Evolutionary conservation across 1,140 invertebrate species (phyloP).

Genomic region (Drosophila kurseongensis): DNA sequence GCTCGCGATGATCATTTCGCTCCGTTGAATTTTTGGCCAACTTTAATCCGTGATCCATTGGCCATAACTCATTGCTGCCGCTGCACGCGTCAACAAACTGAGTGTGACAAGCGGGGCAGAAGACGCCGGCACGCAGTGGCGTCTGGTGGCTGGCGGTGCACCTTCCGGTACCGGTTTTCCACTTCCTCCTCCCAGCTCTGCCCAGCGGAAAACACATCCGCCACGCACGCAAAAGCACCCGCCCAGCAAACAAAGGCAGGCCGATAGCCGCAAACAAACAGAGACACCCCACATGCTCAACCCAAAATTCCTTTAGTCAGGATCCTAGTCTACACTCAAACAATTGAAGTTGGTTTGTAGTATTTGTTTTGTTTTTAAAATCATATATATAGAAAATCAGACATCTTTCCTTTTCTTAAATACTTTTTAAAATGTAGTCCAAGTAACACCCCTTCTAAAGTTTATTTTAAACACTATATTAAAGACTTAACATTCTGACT

Average conservation of each 20-base stretch:
- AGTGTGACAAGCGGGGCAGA: conserved; percentile 59
- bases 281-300: conserved; percentile 21
- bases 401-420: too few species aligned
- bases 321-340: conserved; percentile 5
- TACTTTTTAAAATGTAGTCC: too few species aligned
- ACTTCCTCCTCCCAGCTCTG: not conserved
- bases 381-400: too few species aligned
- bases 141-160: conserved; percentile 45
- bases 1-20: conserved; percentile 19
- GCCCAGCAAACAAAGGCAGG: conserved; percentile 34
- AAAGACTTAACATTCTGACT: too few species aligned
- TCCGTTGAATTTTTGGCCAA: conserved; percentile 15
- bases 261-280: conserved; percentile 53
- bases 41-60: conserved; percentile 47
- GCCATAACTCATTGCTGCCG: conserved; percentile 61
- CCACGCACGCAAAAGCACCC: conserved; percentile 6
- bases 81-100: conserved; percentile 62
- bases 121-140: conserved; percentile 31
- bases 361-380: too few species aligned
- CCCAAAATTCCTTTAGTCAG: conserved; percentile 6
- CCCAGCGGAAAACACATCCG: conserved; percentile 45
- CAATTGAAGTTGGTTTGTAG: not conserved
- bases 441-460: too few species aligned
- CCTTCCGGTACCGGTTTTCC: conserved; percentile 52
- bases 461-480: too few species aligned